Evolutionary conservation across 2,113 vertebrate genomes (phyloP).

Genomic region (Gadus macrocephalus): DNA sequence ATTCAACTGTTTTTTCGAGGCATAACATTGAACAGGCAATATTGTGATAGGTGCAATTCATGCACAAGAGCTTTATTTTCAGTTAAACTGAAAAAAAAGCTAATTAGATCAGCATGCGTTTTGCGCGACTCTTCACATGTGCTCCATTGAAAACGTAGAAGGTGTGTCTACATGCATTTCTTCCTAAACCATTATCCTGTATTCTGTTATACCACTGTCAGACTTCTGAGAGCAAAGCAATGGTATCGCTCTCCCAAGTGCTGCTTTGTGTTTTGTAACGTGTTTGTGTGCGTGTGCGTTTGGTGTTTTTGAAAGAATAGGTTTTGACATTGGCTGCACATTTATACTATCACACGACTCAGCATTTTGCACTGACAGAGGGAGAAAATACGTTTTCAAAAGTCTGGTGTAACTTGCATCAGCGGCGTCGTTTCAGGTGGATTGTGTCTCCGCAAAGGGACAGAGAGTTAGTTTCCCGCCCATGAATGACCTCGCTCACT

Average conservation of each 20-base stretch:
- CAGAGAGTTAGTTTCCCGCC: slow-evolving; percentile 32
- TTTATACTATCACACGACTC: slow-evolving; percentile 19
- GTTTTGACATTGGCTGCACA: not conserved
- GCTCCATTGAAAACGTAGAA: too few relatives aligned
- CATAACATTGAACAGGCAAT: too few relatives aligned
- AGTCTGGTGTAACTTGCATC: slow-evolving; percentile 15
- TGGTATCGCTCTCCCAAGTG: too few relatives aligned
- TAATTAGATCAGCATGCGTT: too few relatives aligned
- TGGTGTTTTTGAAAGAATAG: not conserved
- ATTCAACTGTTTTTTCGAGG: too few relatives aligned
- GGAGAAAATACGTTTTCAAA: slow-evolving; percentile 18
- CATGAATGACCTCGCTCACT: slow-evolving; percentile 17
- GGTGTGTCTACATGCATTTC: not conserved
- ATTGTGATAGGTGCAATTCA: too few relatives aligned
- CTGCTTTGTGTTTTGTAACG: not conserved
- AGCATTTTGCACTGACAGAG: slow-evolving; percentile 57
- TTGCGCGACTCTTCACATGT: too few relatives aligned
- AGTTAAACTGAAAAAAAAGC: too few relatives aligned
- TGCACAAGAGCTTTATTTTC: too few relatives aligned
- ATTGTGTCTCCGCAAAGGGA: slow-evolving; percentile 25
- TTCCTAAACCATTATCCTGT: slow-evolving; percentile 12
- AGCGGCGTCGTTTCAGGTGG: slow-evolving; percentile 14
- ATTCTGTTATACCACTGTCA: slow-evolving; percentile 19
- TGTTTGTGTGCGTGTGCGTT: slow-evolving; percentile 10
- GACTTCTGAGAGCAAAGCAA: slow-evolving; percentile 21